phyloP scores from a whole-genome alignment of 2,888 invertebrate species.

The Brenthis hecate region DNA sequence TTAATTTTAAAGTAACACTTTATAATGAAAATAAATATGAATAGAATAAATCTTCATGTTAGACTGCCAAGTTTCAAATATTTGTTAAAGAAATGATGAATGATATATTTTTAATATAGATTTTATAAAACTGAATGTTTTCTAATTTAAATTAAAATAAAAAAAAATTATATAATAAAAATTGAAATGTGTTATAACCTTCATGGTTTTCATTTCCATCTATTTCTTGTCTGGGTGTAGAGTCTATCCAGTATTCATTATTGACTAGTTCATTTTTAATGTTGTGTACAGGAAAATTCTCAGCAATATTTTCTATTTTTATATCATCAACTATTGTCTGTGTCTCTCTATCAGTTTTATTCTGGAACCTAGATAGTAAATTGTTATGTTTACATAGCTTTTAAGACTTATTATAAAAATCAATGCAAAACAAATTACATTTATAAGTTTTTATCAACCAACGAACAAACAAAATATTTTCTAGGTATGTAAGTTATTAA shows the following conservation, averaged over 20 bases:
- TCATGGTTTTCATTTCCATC: slow-evolving; percentile 7
- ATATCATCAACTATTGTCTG: slow-evolving; percentile 23
- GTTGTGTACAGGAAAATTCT: neutral
- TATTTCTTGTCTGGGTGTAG: neutral
- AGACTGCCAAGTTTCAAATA: no score
- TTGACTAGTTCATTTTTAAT: neutral
- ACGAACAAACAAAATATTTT: no score
- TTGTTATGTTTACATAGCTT: no score
- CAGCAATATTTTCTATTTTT: neutral
- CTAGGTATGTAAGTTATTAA: neutral
- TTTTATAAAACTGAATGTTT: no score
- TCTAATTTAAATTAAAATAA: no score
- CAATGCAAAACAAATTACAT: neutral
- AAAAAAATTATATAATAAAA: neutral
- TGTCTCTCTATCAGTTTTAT: slow-evolving; percentile 21
- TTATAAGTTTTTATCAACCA: neutral
- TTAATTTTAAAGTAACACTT: no score
- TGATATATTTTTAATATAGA: no score
- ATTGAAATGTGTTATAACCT: slow-evolving; percentile 2
- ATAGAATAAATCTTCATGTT: no score
- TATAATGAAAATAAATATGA: no score
- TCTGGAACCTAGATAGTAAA: slow-evolving; percentile 4
- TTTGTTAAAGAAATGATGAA: no score
- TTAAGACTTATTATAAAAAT: neutral
- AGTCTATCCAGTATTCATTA: slow-evolving; percentile 6